These are phyloP conservation scores for Malaclemys terrapin DNA, from an alignment of 2,113 vertebrate genomes.

Conservation along the genomic window DNA sequence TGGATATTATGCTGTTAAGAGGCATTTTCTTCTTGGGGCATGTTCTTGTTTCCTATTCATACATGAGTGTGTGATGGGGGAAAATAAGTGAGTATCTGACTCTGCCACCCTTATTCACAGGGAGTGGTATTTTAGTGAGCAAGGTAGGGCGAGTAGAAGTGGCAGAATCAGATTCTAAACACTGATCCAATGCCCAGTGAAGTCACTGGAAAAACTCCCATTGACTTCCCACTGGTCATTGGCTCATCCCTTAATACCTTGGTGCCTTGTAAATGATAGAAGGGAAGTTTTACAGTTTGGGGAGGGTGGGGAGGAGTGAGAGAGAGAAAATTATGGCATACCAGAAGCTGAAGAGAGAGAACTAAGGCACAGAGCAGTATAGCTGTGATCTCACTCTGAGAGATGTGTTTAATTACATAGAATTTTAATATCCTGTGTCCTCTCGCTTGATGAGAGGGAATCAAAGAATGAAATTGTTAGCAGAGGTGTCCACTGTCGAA, in stretches of 20 bases:
- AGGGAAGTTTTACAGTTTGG: fast-evolving
- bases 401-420: neutral
- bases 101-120: neutral
- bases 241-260: neutral
- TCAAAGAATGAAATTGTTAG: neutral
- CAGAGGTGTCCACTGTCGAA: neutral
- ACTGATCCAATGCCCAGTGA: neutral
- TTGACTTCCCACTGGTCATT: neutral
- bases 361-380: neutral
- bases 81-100: neutral
- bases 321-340: neutral
- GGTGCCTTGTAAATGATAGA: neutral
- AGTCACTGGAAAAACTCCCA: neutral
- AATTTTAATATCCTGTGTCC: constrained; percentile 35
- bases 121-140: neutral
- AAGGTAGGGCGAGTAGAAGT: neutral
- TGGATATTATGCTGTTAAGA: neutral
- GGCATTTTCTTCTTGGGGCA: neutral
- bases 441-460: neutral
- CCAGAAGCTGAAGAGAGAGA: neutral
- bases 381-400: neutral
- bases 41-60: neutral
- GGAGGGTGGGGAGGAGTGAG: neutral
- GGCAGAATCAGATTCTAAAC: neutral
- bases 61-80: neutral